These are phyloP conservation scores for Ptyas mucosa DNA, from an alignment of 2,113 vertebrate species.

Conservation along the genomic window DNA sequence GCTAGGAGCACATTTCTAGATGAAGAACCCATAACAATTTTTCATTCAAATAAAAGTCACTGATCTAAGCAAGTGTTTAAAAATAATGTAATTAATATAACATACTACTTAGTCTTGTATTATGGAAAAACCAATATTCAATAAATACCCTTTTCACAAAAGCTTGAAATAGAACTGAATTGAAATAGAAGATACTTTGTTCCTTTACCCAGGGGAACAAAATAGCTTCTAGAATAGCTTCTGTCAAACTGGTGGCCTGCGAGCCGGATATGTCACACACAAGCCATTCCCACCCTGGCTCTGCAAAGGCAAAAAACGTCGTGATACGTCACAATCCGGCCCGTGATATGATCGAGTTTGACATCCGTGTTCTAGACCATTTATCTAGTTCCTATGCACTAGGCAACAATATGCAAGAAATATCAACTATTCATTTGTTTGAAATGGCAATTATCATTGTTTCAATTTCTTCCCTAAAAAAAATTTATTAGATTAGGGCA, in stretches of 20 bases:
- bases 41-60: neutral
- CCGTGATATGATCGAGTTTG: too few relatives aligned
- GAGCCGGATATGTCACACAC: too few relatives aligned
- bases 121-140: neutral
- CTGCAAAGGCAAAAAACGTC: too few relatives aligned
- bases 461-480: neutral
- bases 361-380: neutral
- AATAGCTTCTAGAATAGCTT: neutral
- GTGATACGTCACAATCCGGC: too few relatives aligned
- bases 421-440: neutral
- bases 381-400: neutral
- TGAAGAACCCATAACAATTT: neutral
- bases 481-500: neutral
- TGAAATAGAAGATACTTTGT: neutral
- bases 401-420: neutral
- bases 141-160: neutral
- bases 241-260: too few relatives aligned
- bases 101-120: neutral
- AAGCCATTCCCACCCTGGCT: too few relatives aligned
- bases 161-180: neutral
- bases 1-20: neutral
- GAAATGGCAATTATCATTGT: neutral
- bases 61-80: neutral
- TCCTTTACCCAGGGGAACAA: neutral
- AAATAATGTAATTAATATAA: neutral